phyloP scores from a whole-genome alignment of 2,797 vertebrate species.

The Pelodytes ibericus region DNA sequence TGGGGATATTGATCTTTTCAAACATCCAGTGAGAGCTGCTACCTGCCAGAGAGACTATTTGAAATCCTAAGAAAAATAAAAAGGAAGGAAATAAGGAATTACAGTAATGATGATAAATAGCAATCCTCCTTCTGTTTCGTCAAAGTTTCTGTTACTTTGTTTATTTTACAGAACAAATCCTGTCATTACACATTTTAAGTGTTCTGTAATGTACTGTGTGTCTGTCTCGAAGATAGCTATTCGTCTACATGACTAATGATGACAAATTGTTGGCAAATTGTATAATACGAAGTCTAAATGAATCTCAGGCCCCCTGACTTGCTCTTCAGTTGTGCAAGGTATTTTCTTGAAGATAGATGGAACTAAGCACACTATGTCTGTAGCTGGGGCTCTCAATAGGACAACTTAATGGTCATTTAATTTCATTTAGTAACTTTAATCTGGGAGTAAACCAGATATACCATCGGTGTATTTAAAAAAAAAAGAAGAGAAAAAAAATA shows the following conservation, averaged over 20 bases:
- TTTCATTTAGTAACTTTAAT: constrained; percentile 33
- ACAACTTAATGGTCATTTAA: constrained; percentile 43
- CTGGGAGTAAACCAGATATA: constrained; percentile 33
- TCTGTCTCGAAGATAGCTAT: constrained; percentile 23
- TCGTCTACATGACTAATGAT: constrained; percentile 39
- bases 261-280: constrained; percentile 31
- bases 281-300: not conserved
- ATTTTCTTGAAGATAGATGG: constrained; percentile 30
- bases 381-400: constrained; percentile 1
- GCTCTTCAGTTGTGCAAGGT: constrained; percentile 11
- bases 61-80: too few relatives aligned
- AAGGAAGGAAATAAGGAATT: too few relatives aligned
- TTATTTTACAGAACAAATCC: constrained; percentile 17
- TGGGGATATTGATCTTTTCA: too few relatives aligned
- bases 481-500: constrained; percentile 8
- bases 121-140: too few relatives aligned
- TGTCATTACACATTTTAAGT: constrained; percentile 35
- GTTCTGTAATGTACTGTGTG: constrained; percentile 33
- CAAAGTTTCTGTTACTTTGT: not conserved
- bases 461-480: constrained; percentile 18
- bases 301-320: not conserved
- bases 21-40: too few relatives aligned
- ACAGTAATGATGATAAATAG: too few relatives aligned
- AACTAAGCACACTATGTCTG: not conserved
- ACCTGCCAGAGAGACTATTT: too few relatives aligned